A percentile compares a stretch with the other conserved stretches of the same genome.
Evolutionary conservation across 2,113 vertebrate genomes (phyloP).

Genomic region (Ailuropoda melanoleuca): DNA sequence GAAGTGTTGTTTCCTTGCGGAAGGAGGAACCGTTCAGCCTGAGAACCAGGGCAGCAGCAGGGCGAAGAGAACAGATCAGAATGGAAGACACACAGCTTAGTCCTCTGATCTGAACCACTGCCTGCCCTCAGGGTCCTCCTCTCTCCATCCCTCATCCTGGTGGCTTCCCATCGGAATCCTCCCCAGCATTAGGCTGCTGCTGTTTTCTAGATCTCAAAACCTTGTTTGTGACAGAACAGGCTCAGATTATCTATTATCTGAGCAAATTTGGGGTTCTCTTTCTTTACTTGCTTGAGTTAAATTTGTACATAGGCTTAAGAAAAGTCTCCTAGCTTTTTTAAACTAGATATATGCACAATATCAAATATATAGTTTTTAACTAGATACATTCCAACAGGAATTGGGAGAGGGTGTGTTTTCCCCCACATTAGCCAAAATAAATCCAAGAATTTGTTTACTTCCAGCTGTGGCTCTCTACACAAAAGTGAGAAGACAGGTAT

Average conservation of each 20-base stretch:
- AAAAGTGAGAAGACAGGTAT: background rate
- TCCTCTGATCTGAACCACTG: background rate
- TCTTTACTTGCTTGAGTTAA: background rate
- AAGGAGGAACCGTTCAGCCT: background rate
- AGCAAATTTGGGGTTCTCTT: background rate
- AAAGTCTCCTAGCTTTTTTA: slow-evolving; percentile 3
- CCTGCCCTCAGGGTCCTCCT: too few relatives aligned
- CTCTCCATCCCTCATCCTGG: background rate
- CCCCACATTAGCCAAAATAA: background rate
- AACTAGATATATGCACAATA: background rate
- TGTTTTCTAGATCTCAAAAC: background rate
- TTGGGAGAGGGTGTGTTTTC: background rate
- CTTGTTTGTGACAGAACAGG: background rate
- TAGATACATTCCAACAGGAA: background rate
- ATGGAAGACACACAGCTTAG: too few relatives aligned
- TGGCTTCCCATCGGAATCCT: background rate
- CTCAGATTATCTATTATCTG: background rate
- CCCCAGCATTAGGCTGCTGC: background rate
- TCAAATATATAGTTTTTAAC: background rate
- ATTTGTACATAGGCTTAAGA: background rate
- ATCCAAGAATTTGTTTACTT: background rate
- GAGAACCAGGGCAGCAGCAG: background rate
- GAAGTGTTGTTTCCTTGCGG: background rate
- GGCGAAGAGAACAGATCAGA: background rate
- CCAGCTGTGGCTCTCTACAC: background rate